phyloP scores from a whole-genome alignment of 2,797 vertebrate species.

The Coregonus suidteri region DNA sequence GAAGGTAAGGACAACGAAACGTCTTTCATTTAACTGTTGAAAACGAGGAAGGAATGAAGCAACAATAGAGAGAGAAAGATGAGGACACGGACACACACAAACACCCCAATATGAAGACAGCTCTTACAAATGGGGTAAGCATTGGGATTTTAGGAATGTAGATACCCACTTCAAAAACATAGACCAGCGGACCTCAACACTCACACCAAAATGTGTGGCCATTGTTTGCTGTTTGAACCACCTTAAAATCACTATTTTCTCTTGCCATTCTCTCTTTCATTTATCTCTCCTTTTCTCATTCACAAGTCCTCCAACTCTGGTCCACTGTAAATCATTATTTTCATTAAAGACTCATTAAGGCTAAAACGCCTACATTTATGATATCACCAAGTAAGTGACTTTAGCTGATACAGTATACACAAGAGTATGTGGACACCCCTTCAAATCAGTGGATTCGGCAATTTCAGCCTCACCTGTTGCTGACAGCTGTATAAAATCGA shows the following conservation, averaged over 20 bases:
- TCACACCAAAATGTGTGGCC: too few species aligned
- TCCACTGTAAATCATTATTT: slow-evolving; percentile 74
- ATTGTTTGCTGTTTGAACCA: not conserved
- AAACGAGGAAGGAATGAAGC: slow-evolving; percentile 40
- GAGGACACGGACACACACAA: slow-evolving; percentile 17
- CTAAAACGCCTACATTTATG: slow-evolving; percentile 71
- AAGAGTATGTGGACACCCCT: too few species aligned
- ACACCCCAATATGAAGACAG: not conserved
- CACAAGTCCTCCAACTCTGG: slow-evolving; percentile 20
- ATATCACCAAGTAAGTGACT: slow-evolving; percentile 55
- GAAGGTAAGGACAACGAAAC: too few species aligned
- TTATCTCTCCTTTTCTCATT: slow-evolving; percentile 51
- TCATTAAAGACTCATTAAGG: slow-evolving; percentile 78
- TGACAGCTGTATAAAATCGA: too few species aligned
- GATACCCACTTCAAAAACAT: too few species aligned
- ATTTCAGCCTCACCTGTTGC: too few species aligned
- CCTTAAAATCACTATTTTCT: not conserved
- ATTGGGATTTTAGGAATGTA: too few species aligned
- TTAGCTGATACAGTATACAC: slow-evolving; percentile 58
- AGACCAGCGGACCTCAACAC: too few species aligned
- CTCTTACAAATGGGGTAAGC: too few species aligned
- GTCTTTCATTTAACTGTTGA: too few species aligned
- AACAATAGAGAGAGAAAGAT: slow-evolving; percentile 65
- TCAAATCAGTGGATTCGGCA: too few species aligned
- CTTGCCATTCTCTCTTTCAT: not conserved